phyloP scores from a whole-genome alignment of 2,797 vertebrate species.

The Hippocampus kuda region DNA sequence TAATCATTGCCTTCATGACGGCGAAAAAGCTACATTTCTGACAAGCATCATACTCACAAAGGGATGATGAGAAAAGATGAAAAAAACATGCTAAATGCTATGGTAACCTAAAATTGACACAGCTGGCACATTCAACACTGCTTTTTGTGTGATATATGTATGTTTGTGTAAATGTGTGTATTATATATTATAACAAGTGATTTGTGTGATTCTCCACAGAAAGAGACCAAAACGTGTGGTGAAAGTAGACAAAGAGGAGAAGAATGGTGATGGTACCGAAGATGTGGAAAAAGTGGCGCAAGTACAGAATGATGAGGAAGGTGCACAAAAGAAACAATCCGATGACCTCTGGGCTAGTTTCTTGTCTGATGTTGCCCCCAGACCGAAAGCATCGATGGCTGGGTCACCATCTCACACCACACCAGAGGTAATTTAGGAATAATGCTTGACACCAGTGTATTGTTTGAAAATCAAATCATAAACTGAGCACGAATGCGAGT shows the following conservation, averaged over 20 bases:
- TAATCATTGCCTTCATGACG: no score
- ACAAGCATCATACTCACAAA: no score
- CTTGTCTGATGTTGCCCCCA: conserved; percentile 83
- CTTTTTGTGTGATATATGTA: no score
- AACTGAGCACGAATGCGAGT: not conserved
- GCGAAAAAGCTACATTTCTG: no score
- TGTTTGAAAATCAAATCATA: not conserved
- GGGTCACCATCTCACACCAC: conserved; percentile 16
- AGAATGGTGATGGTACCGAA: conserved; percentile 32
- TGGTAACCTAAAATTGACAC: no score
- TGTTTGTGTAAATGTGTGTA: no score
- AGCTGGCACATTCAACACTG: no score
- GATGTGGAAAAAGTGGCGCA: conserved; percentile 21
- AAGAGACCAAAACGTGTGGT: conserved; percentile 77
- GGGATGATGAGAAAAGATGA: no score
- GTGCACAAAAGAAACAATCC: conserved; percentile 71
- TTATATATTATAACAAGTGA: no score
- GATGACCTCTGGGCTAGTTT: conserved; percentile 97
- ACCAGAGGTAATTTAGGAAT: conserved; percentile 39
- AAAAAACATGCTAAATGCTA: no score
- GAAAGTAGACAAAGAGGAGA: conserved; percentile 55
- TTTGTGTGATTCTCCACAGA: conserved; percentile 42
- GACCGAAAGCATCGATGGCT: conserved; percentile 55
- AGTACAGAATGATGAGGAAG: conserved; percentile 24
- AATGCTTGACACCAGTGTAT: not conserved